A percentile compares a stretch with the other conserved stretches of the same genome.
Conservation (phyloP, 2,113 vertebrate species). For the Proterorhinus semilunaris region DNA sequence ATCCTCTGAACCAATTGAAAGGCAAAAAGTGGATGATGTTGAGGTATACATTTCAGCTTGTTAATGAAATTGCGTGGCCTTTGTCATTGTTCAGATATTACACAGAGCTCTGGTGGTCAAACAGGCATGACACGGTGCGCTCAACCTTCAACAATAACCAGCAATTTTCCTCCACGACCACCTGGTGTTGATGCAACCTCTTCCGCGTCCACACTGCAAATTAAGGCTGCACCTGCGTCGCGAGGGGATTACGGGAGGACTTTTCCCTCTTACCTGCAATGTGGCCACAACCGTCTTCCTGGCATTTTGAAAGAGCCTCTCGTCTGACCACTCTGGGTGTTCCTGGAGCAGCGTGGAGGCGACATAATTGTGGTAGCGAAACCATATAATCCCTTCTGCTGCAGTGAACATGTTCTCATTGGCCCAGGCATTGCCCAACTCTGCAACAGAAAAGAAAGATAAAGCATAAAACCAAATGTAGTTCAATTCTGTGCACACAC, state of each 20-base stretch:
- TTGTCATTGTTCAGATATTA: neutral
- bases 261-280: conserved; percentile 86
- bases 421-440: conserved; percentile 86
- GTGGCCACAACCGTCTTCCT: conserved; percentile 87
- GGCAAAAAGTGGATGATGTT: neutral
- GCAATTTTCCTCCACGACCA: conserved; percentile 40
- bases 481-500: neutral
- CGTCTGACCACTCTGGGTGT: conserved; percentile 84
- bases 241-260: conserved; percentile 49
- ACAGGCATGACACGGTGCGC: conserved; percentile 29
- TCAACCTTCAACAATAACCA: conserved; percentile 24
- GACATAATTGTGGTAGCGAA: conserved; percentile 90
- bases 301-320: conserved; percentile 88
- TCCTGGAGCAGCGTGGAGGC: conserved; percentile 69
- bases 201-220: conserved; percentile 38
- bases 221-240: conserved; percentile 56
- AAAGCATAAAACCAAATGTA: conserved; percentile 16
- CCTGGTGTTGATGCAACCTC: conserved; percentile 41
- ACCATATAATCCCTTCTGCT: conserved; percentile 88
- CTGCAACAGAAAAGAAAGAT: conserved; percentile 62
- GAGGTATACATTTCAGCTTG: neutral
- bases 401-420: conserved; percentile 90
- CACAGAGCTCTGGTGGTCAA: conserved; percentile 31
- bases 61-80: neutral
- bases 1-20: neutral